Conservation (phyloP, 2,113 vertebrate species). For the Chaenogobius annularis region DNA sequence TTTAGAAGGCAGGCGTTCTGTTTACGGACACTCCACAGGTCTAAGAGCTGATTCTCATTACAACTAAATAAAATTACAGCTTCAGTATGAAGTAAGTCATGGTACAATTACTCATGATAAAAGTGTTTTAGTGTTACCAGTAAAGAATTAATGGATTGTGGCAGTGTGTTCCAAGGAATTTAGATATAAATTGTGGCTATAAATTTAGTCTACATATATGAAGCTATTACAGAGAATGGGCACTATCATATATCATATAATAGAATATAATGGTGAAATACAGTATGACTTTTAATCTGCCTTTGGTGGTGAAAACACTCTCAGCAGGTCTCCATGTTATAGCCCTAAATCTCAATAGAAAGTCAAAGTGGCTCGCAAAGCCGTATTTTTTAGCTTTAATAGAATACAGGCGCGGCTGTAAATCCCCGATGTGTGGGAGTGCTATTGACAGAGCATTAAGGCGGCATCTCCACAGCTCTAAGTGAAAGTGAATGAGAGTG, state of each 20-base stretch:
- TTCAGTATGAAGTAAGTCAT: no score
- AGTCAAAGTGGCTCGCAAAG: constrained; percentile 5
- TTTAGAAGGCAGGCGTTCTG: no score
- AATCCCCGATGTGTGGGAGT: constrained; percentile 9
- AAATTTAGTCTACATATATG: neutral
- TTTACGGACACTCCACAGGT: no score
- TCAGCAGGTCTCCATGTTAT: constrained; percentile 6
- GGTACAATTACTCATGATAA: no score
- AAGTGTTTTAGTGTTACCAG: no score
- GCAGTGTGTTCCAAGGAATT: neutral
- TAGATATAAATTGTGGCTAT: neutral
- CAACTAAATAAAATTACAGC: no score
- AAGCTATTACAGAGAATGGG: neutral
- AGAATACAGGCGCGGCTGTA: constrained; percentile 2
- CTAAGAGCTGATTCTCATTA: no score
- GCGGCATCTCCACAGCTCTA: constrained; percentile 3
- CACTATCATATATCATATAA: no score
- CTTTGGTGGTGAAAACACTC: constrained; percentile 1
- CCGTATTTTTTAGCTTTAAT: constrained; percentile 14
- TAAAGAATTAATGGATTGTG: neutral
- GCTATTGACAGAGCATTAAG: constrained; percentile 12
- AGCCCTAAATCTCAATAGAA: constrained; percentile 9
- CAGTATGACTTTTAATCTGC: constrained; percentile 1
- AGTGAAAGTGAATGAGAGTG: constrained; percentile 5
- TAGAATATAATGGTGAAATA: neutral